These are phyloP conservation scores for Epinephelus moara DNA, from an alignment of 2,113 vertebrate species.

Conservation along the genomic window DNA sequence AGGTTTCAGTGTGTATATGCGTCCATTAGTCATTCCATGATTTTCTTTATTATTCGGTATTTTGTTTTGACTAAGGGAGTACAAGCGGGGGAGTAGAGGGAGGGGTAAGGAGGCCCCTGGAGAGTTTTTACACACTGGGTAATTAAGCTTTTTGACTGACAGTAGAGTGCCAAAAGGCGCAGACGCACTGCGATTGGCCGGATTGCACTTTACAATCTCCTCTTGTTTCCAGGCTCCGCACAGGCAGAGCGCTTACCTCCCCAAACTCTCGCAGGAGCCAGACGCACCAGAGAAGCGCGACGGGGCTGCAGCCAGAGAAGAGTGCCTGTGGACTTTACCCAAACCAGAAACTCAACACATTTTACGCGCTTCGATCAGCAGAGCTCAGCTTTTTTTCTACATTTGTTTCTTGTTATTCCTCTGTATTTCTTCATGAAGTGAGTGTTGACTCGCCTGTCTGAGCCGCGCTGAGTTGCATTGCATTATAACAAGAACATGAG, in stretches of 20 bases:
- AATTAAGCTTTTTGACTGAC: slow-evolving; percentile 82
- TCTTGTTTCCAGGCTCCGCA: slow-evolving; percentile 64
- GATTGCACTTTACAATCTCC: slow-evolving; percentile 69
- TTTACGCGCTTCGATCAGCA: slow-evolving; percentile 27
- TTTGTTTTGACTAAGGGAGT: slow-evolving; percentile 52
- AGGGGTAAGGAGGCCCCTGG: slow-evolving; percentile 50
- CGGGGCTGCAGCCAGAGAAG: slow-evolving; percentile 45
- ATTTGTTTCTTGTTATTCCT: not conserved
- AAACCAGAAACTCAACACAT: slow-evolving; percentile 26
- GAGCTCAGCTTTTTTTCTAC: not conserved
- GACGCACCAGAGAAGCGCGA: slow-evolving; percentile 48
- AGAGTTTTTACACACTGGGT: slow-evolving; percentile 69
- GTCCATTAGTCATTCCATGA: slow-evolving; percentile 3
- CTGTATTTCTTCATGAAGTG: slow-evolving; percentile 46
- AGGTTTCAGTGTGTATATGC: too few species aligned
- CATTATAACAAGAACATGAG: slow-evolving; percentile 73
- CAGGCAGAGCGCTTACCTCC: slow-evolving; percentile 62
- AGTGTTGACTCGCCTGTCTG: slow-evolving; percentile 2
- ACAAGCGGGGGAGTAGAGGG: slow-evolving; percentile 24
- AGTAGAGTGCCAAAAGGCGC: slow-evolving; percentile 81
- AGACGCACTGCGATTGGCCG: slow-evolving; percentile 82
- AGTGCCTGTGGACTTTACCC: slow-evolving; percentile 56
- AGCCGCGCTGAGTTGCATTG: slow-evolving; percentile 17
- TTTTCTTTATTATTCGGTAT: slow-evolving; percentile 10
- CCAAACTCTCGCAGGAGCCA: slow-evolving; percentile 50